Evolutionary conservation across 2,888 invertebrate species (phyloP).

Genomic region (Fissipunctia ypsillon): DNA sequence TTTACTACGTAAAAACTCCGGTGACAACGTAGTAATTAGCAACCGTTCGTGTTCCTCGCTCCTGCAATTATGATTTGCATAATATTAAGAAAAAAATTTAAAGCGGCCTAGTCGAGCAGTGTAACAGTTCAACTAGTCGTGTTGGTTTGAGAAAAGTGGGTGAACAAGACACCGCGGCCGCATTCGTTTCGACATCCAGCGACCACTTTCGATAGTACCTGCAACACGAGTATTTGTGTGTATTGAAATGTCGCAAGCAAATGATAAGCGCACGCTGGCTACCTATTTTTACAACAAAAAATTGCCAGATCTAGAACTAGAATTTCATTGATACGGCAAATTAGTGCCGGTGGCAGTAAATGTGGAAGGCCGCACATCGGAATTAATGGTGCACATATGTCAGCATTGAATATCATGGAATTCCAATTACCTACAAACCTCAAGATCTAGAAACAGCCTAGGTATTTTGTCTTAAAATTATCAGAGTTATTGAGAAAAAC

Average conservation of each 20-base stretch:
- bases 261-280: conserved; percentile 61
- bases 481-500: not conserved
- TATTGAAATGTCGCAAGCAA: conserved; percentile 72
- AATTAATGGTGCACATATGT: conserved; percentile 37
- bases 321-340: conserved; percentile 56
- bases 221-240: conserved; percentile 61
- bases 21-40: conserved; percentile 47
- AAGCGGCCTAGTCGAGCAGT: conserved; percentile 65
- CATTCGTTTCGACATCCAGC: conserved; percentile 77
- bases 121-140: conserved; percentile 76
- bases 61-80: conserved; percentile 68
- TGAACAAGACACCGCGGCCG: conserved; percentile 76
- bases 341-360: conserved; percentile 42
- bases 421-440: conserved; percentile 20
- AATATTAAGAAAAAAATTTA: conserved; percentile 61
- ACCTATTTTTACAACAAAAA: conserved; percentile 47
- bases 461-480: not conserved
- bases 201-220: conserved; percentile 74
- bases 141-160: conserved; percentile 83
- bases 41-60: conserved; percentile 47
- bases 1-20: conserved; percentile 50
- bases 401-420: conserved; percentile 21
- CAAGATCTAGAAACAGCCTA: not conserved
- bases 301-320: conserved; percentile 27
- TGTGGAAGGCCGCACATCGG: conserved; percentile 36